phyloP scores from a whole-genome alignment of 92 coral and sea anemone genomes.

The Siderastrea radians region DNA sequence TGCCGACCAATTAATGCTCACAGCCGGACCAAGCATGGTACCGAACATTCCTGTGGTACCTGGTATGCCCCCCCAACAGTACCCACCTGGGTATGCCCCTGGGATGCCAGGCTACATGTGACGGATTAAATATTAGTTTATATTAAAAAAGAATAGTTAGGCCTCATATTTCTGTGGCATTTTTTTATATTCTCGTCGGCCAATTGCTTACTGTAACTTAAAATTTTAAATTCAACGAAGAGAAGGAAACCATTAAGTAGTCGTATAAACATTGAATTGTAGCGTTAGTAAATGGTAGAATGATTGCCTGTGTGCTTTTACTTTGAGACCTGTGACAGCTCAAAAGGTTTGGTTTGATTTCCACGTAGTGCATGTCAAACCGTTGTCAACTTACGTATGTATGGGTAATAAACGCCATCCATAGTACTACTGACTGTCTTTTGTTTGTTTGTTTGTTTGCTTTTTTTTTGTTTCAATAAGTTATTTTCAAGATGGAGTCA shows the following conservation, averaged over 20 bases:
- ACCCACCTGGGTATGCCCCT: constrained; percentile 44
- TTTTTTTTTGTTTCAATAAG: no score
- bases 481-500: no score
- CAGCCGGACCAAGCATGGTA: constrained; percentile 95
- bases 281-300: constrained; percentile 1
- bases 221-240: constrained; percentile 39
- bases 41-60: constrained; percentile 77
- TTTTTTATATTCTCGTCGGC: constrained; percentile 55
- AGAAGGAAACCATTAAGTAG: constrained; percentile 11
- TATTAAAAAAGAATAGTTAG: constrained; percentile 35
- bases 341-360: constrained; percentile 29
- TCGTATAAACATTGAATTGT: constrained; percentile 18
- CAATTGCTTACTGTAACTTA: constrained; percentile 20
- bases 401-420: constrained; percentile 50
- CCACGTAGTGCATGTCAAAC: constrained; percentile 18
- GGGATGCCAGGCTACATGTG: constrained; percentile 46
- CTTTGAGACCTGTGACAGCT: neutral
- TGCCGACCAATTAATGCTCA: constrained; percentile 94
- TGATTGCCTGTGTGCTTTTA: constrained; percentile 24
- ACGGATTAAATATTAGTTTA: neutral
- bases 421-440: neutral
- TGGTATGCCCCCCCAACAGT: constrained; percentile 81
- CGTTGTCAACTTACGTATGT: constrained; percentile 17
- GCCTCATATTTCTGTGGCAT: constrained; percentile 41
- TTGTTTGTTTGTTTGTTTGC: no score